These are phyloP conservation scores for Florisuga fusca DNA, from an alignment of 2,797 vertebrate genomes.

Conservation along the genomic window DNA sequence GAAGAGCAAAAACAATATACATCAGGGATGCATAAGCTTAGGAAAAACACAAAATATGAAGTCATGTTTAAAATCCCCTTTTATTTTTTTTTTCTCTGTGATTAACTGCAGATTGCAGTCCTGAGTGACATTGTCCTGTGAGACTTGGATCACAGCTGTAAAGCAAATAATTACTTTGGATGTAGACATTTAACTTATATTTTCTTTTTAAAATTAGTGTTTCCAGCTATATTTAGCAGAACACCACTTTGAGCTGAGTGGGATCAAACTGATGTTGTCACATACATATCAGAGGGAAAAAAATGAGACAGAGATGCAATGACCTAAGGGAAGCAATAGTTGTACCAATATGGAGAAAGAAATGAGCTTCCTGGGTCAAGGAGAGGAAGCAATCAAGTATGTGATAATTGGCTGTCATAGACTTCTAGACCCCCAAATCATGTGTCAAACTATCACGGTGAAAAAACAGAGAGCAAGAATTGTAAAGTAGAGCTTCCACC, in stretches of 20 bases:
- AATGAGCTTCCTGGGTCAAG: neutral
- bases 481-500: neutral
- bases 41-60: neutral
- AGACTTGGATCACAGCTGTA: neutral
- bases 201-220: neutral
- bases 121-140: neutral
- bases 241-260: neutral
- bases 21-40: neutral
- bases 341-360: neutral
- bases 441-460: neutral
- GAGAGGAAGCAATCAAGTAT: neutral
- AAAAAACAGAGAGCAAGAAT: neutral
- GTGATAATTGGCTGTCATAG: neutral
- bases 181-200: neutral
- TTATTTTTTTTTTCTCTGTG: neutral
- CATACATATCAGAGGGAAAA: neutral
- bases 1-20: neutral
- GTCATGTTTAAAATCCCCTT: fast-evolving
- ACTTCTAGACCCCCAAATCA: neutral
- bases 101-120: neutral
- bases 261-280: neutral
- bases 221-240: neutral
- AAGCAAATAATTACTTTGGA: neutral
- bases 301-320: neutral
- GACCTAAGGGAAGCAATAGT: neutral